Conservation (phyloP, 2,113 vertebrate genomes). For the Saccopteryx leptura region DNA sequence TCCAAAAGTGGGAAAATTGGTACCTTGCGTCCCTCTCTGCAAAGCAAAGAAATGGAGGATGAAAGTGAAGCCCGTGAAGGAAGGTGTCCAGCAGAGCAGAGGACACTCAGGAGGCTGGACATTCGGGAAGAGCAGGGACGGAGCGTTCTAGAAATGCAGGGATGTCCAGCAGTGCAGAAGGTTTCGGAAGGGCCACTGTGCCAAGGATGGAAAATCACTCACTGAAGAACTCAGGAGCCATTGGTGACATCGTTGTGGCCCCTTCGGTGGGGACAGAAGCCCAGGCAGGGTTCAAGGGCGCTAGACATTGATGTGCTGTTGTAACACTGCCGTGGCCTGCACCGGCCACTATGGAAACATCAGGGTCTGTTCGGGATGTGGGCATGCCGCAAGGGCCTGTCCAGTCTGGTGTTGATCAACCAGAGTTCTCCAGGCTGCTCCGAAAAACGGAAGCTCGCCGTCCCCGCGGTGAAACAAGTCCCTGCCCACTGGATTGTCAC, state of each 20-base stretch:
- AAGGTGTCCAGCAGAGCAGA: not conserved
- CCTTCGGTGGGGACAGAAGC: not conserved
- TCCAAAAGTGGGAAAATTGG: not conserved
- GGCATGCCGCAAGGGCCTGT: rapidly evolving
- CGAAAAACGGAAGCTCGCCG: rapidly evolving
- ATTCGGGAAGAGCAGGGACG: not conserved
- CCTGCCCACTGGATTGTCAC: not conserved
- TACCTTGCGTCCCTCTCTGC: no score
- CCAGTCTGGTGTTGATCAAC: no score
- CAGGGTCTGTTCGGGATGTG: not conserved
- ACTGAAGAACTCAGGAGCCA: not conserved
- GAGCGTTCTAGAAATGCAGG: rapidly evolving
- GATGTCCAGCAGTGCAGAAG: rapidly evolving
- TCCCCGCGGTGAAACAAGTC: no score
- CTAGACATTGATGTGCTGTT: rapidly evolving
- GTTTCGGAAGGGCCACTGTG: rapidly evolving
- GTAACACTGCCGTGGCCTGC: not conserved
- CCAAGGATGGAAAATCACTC: not conserved
- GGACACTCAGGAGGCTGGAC: not conserved
- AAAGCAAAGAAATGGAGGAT: rapidly evolving
- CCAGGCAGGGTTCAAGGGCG: rapidly evolving
- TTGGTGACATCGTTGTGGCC: no score
- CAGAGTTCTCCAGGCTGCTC: not conserved
- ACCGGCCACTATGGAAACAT: rapidly evolving
- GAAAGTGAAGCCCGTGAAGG: no score